Evolutionary conservation across 2,797 vertebrate genomes (phyloP), one percentile per base, ranked within the genome.

Genomic region (Chaetophractus vellerosus): DNA sequence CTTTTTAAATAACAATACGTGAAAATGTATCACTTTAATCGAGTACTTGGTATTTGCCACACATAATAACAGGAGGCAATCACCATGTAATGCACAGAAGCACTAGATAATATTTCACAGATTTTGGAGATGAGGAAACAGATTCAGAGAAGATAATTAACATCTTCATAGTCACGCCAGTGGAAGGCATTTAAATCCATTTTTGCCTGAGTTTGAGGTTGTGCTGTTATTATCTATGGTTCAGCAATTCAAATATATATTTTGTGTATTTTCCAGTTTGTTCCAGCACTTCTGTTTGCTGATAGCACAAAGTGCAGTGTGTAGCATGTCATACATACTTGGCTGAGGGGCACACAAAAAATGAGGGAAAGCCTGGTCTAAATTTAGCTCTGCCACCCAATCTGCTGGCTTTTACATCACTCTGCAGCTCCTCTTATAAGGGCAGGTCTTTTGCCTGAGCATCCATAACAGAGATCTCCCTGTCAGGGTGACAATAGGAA

Each of bases 401-500:
- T 91, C 26, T 24, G n/a, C 26, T 52, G 90, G 76, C 38, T 93
- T 96, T 90, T 84, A 45, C 24, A 15, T 48, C 82, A 26, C 69
- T 21, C 75, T 50, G 18, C 55, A 72, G 33, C 64, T 80, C 5
- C 0, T 93, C 69, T 68, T 18, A 3, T 14, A 63, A 91, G 80
- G 33, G 74, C 38, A 64, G 69, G 45, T 61, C 90, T 76, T 38
- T 5, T 48, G 79, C 33, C 48, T 57, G 28, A 48, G 78, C 19
- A 69, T 33, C 82, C 68, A 1, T 1, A 66, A 23, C 63, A 75
- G 88, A 93, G 93, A 45, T 71, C 55, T 71, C 96, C 96, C 95
- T n/a, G 95, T 61, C 96, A 87, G 78, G 55, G 90, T 97, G 91
- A 95, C 90, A 96, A 88, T 85, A 95, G 93, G 85, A 97, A 90